Evolutionary conservation across 2,888 invertebrate species (phyloP).

Genomic region (Apamea monoglypha): DNA sequence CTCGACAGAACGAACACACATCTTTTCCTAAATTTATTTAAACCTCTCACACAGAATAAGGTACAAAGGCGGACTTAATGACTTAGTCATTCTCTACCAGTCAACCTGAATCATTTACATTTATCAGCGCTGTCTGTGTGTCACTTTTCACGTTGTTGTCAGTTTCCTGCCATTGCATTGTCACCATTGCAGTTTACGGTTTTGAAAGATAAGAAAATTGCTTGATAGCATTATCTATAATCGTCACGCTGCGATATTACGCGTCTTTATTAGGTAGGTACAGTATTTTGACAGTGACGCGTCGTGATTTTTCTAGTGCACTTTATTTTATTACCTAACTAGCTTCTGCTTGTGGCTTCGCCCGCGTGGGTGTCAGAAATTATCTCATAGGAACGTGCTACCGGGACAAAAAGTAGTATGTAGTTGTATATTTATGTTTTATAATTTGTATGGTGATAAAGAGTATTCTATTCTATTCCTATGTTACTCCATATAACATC

Average conservation of each 20-base stretch:
- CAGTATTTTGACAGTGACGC: conserved; percentile 19
- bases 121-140: neutral
- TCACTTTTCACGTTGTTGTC: neutral
- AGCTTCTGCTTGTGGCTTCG: no score
- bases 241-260: conserved; percentile 12
- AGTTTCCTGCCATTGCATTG: conserved; percentile 20
- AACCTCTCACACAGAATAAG: neutral
- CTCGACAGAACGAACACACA: neutral
- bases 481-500: no score
- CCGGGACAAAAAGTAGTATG: no score
- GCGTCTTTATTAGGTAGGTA: neutral
- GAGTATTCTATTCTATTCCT: no score
- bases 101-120: neutral
- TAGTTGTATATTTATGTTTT: no score
- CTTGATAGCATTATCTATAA: conserved; percentile 36
- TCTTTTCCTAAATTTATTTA: neutral
- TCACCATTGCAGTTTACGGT: conserved; percentile 40
- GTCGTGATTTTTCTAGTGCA: conserved; percentile 4
- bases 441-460: no score
- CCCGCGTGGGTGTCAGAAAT: no score
- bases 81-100: neutral
- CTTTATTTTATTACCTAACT: no score
- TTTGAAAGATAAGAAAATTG: conserved; percentile 64
- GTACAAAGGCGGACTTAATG: no score
- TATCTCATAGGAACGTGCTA: no score